Base-by-base conservation (phyloP, 2,888 invertebrate species). In the Platycnemis pennipes region DNA sequence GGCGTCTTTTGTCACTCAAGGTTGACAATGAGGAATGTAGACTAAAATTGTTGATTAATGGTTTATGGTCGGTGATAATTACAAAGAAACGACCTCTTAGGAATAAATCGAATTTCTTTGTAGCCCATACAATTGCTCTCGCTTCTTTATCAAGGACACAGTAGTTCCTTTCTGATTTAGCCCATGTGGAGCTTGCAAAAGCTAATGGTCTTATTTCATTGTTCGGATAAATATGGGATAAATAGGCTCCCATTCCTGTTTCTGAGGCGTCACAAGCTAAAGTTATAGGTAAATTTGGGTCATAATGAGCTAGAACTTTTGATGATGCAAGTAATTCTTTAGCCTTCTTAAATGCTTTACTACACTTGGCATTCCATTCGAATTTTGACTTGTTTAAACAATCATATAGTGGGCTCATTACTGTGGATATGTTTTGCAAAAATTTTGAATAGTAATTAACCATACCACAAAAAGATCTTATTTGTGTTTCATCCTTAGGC, bases 181-280 rank as follows among this genome's bases (percentile, higher is more conserved):
- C 95, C 94, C 95, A 95, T 86, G 95, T 96, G 95, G 95, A 95
- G 13, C 96, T 96, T 8, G 96, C 96, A 95, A 95, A 96, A 22
- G 95, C 95, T 56, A 96, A 96, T 4, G 96, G 96, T 88, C 96
- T 95, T 94, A 96, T 96, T n/a, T 95, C 94, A 31, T 96, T 96
- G 95, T 96, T 96, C 42, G 94, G 94, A 88, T 95, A 95, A 42
- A 95, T 94, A 94, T 96, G 96, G 4, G 95, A 95, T n/a, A 96
- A 94, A 8, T 96, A 96, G 4, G 96, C 95, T 22, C 95, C 96
- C 56, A 95, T 56, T n/a, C 95, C 95, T 88, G 94, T 88, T 69
- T n/a, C 49, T 46, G 56, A 94, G 46, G 56, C 49, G 26, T 63
- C 63, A 63, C 63, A 63, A 63, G 63, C 63, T 63, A 63, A 63